These are phyloP conservation scores for Dasyornis broadbenti DNA, from an alignment of 2,113 vertebrate species.

Conservation along the genomic window DNA sequence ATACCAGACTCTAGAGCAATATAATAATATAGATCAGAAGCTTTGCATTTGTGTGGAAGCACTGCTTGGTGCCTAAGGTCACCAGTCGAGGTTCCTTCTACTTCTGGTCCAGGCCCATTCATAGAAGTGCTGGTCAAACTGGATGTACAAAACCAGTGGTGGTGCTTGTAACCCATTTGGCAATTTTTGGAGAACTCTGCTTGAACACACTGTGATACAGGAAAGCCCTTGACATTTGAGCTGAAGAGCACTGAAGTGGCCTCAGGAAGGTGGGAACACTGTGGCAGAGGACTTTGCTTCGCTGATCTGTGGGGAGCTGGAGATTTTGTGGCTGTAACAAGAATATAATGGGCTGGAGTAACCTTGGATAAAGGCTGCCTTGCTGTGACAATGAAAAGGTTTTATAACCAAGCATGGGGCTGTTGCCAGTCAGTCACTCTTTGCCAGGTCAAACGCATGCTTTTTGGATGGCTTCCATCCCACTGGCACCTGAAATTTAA, in stretches of 20 bases:
- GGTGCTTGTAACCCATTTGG: background rate
- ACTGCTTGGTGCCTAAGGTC: background rate
- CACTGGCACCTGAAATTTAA: conserved; percentile 57
- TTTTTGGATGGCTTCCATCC: conserved; percentile 60
- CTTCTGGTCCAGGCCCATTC: background rate
- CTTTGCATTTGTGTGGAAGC: background rate
- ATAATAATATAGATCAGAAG: background rate
- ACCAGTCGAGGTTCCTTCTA: background rate
- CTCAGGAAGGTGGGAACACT: background rate
- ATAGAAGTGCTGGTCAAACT: background rate
- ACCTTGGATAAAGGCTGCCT: background rate
- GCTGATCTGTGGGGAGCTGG: background rate
- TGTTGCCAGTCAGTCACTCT: conserved; percentile 26
- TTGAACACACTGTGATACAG: background rate
- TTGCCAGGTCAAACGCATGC: conserved; percentile 55
- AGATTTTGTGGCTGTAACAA: background rate
- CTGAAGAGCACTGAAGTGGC: background rate
- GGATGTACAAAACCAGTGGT: background rate
- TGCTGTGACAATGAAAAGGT: conserved; percentile 12
- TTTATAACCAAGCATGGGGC: background rate
- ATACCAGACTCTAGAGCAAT: background rate
- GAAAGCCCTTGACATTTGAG: background rate
- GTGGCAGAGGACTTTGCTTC: background rate
- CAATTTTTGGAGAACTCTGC: background rate
- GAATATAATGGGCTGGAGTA: background rate